Percentiles rank a stretch among this genome's conserved stretches.
Evolutionary conservation across 2,113 vertebrate species (phyloP).

Genomic region (Heterocephalus glaber): DNA sequence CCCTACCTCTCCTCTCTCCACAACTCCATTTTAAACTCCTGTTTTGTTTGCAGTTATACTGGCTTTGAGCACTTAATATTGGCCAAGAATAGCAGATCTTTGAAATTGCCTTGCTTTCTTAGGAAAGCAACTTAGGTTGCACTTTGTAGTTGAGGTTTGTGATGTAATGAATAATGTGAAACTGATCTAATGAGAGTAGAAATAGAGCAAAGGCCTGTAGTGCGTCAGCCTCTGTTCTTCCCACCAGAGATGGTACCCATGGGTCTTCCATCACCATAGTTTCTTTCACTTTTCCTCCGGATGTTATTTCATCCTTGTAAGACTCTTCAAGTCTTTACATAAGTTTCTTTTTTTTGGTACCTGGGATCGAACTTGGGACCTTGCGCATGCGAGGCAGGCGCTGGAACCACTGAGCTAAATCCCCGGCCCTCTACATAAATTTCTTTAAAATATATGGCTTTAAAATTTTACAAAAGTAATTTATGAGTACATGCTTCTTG

Average conservation of each 20-base stretch:
- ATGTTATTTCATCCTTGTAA: not conserved
- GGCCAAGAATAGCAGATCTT: not conserved
- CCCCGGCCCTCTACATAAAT: not conserved
- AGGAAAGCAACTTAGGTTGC: conserved; percentile 22
- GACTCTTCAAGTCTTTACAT: not conserved
- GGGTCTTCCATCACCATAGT: not conserved
- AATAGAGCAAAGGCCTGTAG: not conserved
- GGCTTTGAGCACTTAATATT: not conserved
- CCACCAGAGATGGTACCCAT: not conserved
- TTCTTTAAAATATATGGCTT: not conserved
- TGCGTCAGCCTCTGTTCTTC: not conserved
- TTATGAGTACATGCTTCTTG: not conserved
- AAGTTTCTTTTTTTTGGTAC: not conserved
- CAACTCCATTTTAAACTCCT: not conserved
- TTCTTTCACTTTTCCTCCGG: conserved; percentile 3
- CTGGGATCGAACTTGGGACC: too few species aligned
- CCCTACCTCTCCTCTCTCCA: not conserved
- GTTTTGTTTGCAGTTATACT: not conserved
- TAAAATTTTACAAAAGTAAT: not conserved
- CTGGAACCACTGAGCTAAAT: too few species aligned
- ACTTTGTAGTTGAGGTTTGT: not conserved
- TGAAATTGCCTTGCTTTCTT: not conserved
- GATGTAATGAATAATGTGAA: not conserved
- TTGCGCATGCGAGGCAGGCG: too few species aligned
- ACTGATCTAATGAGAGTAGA: not conserved